Base-by-base conservation (phyloP, 2,113 vertebrate genomes). In the Oncorhynchus nerka region DNA sequence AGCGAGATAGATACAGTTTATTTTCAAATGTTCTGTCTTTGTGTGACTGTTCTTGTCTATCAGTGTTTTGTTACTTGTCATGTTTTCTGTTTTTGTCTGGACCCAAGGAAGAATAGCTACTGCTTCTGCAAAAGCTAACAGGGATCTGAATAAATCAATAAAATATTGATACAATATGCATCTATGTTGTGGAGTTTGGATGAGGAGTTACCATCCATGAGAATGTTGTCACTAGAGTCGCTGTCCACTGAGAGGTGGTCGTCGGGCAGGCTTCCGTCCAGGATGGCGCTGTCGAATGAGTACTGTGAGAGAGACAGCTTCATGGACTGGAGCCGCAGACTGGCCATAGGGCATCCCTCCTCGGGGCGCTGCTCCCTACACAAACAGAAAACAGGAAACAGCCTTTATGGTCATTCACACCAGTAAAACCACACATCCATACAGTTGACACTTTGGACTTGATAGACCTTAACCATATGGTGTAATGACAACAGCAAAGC, bases 181-280 rank as follows among this genome's bases (percentile, higher is more conserved):
- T 57, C 8, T 9, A 16, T n/a, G 59, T 62, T 62, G 8, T 8
- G 7, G 59, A 22, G n/a, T 8, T 16, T 62, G 59, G 16, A 16
- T 68, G 64, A 12, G 26, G 24, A 22, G 24, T 49, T 79, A 98
- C 97, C 97, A 81, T 98, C 96, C 73, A 95, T 84, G 67, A 98
- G 93, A 87, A 96, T 92, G 84, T 92, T 93, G 0, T 99, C 96
- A 0, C 96, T 98, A 91, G 93, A 87, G 57, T 99, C 97, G 0
- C 97, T 98, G 84, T 97, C 94, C 81, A 98, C 80, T 0, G 97
- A 99, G 7, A 97, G 90, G 67, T 93, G 91, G 1, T 99, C 97
- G 49, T 99, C 97, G 0, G 94, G 93, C 70, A 95, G 90, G 24
- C 96, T 96, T 57, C 93, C 94, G 4, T 99, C 97, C 89, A 96